Percentiles rank a stretch among this genome's conserved stretches.
Evolutionary conservation across 53 echinoderm and acorn worm genomes (phyloP).

Genomic region (Echinarachnius parma): DNA sequence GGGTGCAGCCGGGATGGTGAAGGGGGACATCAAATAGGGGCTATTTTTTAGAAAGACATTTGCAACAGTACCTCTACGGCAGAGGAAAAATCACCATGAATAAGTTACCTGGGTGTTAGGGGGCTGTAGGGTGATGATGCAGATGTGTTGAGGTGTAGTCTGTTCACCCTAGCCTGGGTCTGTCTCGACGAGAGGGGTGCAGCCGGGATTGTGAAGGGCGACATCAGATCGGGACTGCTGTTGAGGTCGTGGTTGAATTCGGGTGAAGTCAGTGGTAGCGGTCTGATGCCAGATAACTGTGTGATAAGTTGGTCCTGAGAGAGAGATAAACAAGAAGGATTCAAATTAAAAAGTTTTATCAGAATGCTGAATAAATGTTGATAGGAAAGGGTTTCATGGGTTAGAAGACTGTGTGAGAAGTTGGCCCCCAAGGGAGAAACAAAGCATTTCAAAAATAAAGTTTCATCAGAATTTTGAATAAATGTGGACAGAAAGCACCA

Average conservation of each 20-base stretch:
- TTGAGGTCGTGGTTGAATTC: conserved; percentile 52
- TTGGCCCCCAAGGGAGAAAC: too few relatives aligned
- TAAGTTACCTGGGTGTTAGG: conserved; percentile 75
- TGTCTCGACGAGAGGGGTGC: conserved; percentile 45
- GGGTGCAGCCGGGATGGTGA: conserved; percentile 59
- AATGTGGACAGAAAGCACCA: too few relatives aligned
- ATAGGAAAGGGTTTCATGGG: too few relatives aligned
- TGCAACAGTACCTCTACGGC: background rate
- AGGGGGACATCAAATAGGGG: too few relatives aligned
- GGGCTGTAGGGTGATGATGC: conserved; percentile 60
- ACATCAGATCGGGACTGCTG: conserved; percentile 63
- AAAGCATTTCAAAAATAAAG: too few relatives aligned
- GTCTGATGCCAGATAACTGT: conserved; percentile 77
- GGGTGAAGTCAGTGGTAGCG: conserved; percentile 73
- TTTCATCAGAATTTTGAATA: too few relatives aligned
- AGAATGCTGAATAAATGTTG: too few relatives aligned
- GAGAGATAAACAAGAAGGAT: too few relatives aligned
- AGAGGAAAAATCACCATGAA: background rate
- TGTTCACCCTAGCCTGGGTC: conserved; percentile 61
- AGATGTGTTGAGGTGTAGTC: conserved; percentile 61
- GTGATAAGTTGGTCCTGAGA: conserved; percentile 48
- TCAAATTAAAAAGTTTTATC: too few relatives aligned
- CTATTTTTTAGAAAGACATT: too few relatives aligned
- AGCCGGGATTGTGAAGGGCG: conserved; percentile 60
- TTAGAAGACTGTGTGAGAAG: too few relatives aligned